Conservation (phyloP, 2,113 vertebrate species). For the Orycteropus afer region DNA sequence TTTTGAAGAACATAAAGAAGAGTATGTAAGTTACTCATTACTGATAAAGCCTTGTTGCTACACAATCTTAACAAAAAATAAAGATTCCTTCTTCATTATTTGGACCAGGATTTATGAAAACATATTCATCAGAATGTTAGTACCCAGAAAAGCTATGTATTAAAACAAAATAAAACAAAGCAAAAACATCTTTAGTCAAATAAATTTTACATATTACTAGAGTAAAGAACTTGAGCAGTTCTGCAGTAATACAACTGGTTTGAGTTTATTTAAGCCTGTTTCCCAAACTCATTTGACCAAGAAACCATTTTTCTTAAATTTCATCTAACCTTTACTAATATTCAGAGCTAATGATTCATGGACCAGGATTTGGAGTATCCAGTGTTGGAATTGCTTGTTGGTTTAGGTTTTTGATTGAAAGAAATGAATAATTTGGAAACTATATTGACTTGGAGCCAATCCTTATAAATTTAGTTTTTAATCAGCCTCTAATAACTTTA, state of each 20-base stretch:
- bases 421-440: background rate
- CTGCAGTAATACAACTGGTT: background rate
- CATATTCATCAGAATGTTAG: background rate
- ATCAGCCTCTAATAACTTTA: background rate
- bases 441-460: background rate
- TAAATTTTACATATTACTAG: background rate
- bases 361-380: background rate
- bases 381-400: background rate
- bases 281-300: background rate
- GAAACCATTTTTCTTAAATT: background rate
- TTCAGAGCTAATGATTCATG: background rate
- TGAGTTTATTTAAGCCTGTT: background rate
- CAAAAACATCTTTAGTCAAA: background rate
- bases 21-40: background rate
- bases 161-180: background rate
- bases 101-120: background rate
- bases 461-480: background rate
- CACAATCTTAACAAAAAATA: background rate
- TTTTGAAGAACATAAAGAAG: background rate
- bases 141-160: background rate
- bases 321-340: background rate
- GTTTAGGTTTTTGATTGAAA: background rate
- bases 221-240: background rate
- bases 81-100: background rate
- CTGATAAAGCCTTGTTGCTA: background rate